Base-by-base conservation (phyloP, 2,113 vertebrate genomes). In the Pelobates fuscus region DNA sequence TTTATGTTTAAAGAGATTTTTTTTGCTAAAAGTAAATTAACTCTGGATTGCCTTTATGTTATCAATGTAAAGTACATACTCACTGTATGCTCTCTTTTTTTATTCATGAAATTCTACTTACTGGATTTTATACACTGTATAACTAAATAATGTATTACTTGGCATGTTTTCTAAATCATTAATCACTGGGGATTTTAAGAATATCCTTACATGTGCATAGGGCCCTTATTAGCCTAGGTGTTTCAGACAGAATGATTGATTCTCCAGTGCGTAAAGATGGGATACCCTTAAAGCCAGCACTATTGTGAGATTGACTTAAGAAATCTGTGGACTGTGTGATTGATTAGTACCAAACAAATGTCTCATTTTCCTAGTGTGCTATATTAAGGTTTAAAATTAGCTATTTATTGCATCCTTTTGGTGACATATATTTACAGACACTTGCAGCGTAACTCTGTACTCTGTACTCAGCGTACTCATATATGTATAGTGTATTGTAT, bases 241-340 rank as follows among this genome's bases (percentile, higher is more conserved):
- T 49, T 14, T 49, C 15, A 5, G 44, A 49, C 44, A 17, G 12
- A 49, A 18, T 49, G 44, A 49, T 49, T 49, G 44, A 49, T 49
- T 49, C 12, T 5, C 44, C 15, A 4, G 17, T 49, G 44, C 10
- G 12, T 49, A 49, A 15, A 17, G 17, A 49, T 14, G 17, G 44
- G 17, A 17, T 17, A 17, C 44, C 44, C 17, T 14, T 17, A 49
- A 49, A 49, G 15, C 44, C 44, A 49, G 44, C 44, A 49, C 44
- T 49, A 49, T 49, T 49, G 44, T 17, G 44, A 49, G 44, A 18
- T 49, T 49, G 44, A 17, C 12, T 49, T 17, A 17, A 17, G 15
- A 5, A 14, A 18, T 49, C 44, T 49, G 12, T 49, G 44, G 29
- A 21, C 61, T 64, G 30, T 37, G 61, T 64, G 61, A 64, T 64